Evolutionary conservation across 2,888 invertebrate genomes (phyloP).

Genomic region (Argyra leucocephala): DNA sequence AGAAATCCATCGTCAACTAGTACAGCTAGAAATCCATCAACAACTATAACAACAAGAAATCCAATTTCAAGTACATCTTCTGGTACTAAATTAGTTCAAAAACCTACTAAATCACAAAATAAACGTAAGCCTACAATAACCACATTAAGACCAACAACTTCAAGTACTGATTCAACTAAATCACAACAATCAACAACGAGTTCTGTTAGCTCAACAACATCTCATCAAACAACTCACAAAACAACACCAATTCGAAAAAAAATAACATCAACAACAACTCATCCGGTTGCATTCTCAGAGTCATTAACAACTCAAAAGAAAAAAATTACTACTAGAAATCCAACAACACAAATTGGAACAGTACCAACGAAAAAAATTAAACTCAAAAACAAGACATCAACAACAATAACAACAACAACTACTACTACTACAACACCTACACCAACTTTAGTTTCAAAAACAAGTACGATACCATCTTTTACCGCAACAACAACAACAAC

Average conservation of each 20-base stretch:
- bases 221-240: constrained; percentile 25
- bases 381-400: constrained; percentile 20
- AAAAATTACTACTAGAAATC: constrained; percentile 22
- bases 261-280: constrained; percentile 26
- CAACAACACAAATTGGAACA: constrained; percentile 22
- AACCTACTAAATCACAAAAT: constrained; percentile 25
- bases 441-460: neutral
- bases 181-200: constrained; percentile 23
- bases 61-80: constrained; percentile 19
- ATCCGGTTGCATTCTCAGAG: constrained; percentile 25
- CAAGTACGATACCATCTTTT: too few species aligned
- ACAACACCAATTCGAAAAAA: constrained; percentile 26
- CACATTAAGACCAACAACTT: constrained; percentile 16
- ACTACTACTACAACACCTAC: too few species aligned
- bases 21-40: constrained; percentile 17
- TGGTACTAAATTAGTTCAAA: constrained; percentile 1
- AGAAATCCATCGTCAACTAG: constrained; percentile 16
- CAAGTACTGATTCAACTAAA: constrained; percentile 22
- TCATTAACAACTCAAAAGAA: constrained; percentile 26
- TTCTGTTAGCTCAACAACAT: constrained; percentile 26
- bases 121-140: constrained; percentile 22
- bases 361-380: constrained; percentile 21
- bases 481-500: too few species aligned
- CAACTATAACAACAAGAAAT: constrained; percentile 19
- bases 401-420: neutral